Evolutionary conservation across 2,888 invertebrate species (phyloP).

Genomic region (Pocota personata): DNA sequence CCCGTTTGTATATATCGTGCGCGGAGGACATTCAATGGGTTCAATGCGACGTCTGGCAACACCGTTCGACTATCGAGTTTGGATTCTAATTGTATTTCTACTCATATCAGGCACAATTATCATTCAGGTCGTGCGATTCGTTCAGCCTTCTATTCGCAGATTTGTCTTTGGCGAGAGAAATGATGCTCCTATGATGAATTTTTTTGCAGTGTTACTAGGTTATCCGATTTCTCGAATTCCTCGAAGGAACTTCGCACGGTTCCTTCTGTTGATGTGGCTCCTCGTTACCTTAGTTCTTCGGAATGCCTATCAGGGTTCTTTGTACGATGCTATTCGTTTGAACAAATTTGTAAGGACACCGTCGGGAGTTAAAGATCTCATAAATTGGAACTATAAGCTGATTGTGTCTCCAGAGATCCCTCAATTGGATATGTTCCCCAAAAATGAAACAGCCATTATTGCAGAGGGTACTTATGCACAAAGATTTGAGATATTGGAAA

Average conservation of each 20-base stretch:
- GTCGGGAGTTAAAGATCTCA: conserved; percentile 72
- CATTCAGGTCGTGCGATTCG: conserved; percentile 1
- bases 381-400: conserved; percentile 75
- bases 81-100: conserved; percentile 71
- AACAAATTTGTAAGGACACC: conserved; percentile 75
- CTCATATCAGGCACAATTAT: not conserved
- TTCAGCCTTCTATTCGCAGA: not conserved
- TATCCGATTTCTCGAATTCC: conserved; percentile 76
- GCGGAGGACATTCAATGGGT: conserved; percentile 66
- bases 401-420: conserved; percentile 50
- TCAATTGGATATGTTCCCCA: conserved; percentile 75
- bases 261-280: conserved; percentile 77
- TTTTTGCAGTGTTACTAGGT: conserved; percentile 76
- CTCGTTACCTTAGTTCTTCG: conserved; percentile 77
- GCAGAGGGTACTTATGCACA: not conserved
- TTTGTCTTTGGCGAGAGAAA: conserved; percentile 73
- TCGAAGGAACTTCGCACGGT: conserved; percentile 75
- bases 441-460: conserved; percentile 56
- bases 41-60: conserved; percentile 75
- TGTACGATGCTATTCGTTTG: conserved; percentile 78
- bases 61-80: conserved; percentile 75
- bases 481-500: not conserved
- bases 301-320: conserved; percentile 79
- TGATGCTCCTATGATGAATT: conserved; percentile 74
- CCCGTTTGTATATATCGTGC: conserved; percentile 76